These are phyloP conservation scores for Antheraea yamamai DNA, from an alignment of 2,888 invertebrate genomes.

Conservation along the genomic window DNA sequence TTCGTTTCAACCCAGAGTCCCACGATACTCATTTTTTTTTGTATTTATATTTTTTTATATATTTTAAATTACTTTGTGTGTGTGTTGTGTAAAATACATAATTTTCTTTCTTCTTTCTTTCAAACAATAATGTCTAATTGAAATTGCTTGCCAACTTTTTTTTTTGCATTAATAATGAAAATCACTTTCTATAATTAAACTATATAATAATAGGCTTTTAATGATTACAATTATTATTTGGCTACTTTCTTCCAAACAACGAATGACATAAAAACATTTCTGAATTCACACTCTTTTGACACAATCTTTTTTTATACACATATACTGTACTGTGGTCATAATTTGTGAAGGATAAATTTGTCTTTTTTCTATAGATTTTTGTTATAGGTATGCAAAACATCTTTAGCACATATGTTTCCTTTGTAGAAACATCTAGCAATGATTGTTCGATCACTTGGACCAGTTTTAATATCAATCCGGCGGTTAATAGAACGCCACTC, in stretches of 20 bases:
- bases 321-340: neutral
- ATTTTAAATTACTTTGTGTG: too few species aligned
- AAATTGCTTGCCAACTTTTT: neutral
- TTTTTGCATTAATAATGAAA: conserved; percentile 5
- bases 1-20: too few species aligned
- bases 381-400: neutral
- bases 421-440: neutral
- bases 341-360: too few species aligned
- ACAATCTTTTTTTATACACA: neutral
- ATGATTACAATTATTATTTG: neutral
- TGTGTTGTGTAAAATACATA: too few species aligned
- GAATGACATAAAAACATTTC: neutral
- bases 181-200: neutral
- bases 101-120: too few species aligned
- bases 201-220: neutral
- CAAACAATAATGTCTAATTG: neutral
- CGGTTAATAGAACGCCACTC: neutral
- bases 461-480: neutral
- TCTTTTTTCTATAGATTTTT: neutral
- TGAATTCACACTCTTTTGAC: neutral
- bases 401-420: neutral
- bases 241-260: neutral
- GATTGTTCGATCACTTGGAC: neutral
- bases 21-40: too few species aligned
- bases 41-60: too few species aligned